Conservation (phyloP, 1,140 invertebrate genomes). For the Phthorimaea operculella region DNA sequence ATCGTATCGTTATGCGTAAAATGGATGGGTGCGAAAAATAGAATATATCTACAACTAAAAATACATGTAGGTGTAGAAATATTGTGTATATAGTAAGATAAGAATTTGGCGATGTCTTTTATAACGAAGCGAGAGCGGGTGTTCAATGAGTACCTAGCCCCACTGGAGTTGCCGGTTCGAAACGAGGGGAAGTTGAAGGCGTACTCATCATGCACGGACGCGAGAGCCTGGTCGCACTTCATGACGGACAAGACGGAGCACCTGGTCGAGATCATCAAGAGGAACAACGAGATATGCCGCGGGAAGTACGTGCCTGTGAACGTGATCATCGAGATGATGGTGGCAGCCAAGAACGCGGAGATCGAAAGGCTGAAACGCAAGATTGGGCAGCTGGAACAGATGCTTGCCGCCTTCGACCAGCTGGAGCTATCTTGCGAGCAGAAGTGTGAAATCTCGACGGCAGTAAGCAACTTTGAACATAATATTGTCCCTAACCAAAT, state of each 20-base stretch:
- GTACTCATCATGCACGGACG: constrained; percentile 57
- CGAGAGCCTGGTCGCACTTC: constrained; percentile 59
- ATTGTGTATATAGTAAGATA: constrained; percentile 26
- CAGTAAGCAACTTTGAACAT: constrained; percentile 30
- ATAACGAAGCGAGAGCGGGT: constrained; percentile 60
- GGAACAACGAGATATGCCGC: constrained; percentile 48
- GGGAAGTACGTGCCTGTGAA: constrained; percentile 61
- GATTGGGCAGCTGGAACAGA: constrained; percentile 56
- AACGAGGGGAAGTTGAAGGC: constrained; percentile 61
- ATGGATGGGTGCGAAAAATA: constrained; percentile 42
- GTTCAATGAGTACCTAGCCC: constrained; percentile 46
- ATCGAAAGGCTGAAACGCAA: constrained; percentile 55
- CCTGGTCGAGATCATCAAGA: constrained; percentile 55
- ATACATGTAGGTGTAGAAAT: constrained; percentile 33
- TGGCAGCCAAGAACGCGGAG: constrained; percentile 60
- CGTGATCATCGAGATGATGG: constrained; percentile 60
- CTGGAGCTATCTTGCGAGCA: constrained; percentile 53
- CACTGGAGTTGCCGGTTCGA: constrained; percentile 46
- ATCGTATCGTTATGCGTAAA: constrained; percentile 35
- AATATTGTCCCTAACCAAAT: too few relatives aligned
- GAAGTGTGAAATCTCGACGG: constrained; percentile 52
- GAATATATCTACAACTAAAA: constrained; percentile 12
- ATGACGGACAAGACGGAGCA: constrained; percentile 55
- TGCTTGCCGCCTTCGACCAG: constrained; percentile 51
- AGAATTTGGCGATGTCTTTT: constrained; percentile 46